Evolutionary conservation across 2,113 vertebrate species (phyloP).

Genomic region (Nycticryphes semicollaris): DNA sequence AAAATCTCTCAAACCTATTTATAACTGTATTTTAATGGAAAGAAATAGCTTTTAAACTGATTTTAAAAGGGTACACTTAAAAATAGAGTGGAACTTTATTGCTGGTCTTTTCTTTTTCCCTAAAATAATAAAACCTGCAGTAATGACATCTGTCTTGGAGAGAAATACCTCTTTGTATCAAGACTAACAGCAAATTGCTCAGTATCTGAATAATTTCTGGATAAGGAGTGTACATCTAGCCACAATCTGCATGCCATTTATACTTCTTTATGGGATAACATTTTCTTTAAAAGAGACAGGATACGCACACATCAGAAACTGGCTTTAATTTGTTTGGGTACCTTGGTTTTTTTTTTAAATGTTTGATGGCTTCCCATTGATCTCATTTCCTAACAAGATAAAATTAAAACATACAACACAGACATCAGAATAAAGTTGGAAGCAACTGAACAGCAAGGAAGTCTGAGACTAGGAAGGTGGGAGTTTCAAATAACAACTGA

Average conservation of each 20-base stretch:
- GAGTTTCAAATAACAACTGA: neutral
- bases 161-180: neutral
- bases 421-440: slow-evolving; percentile 23
- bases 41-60: slow-evolving; percentile 30
- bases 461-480: neutral
- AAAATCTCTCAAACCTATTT: slow-evolving; percentile 34
- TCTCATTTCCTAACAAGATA: slow-evolving; percentile 22
- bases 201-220: neutral
- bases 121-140: neutral
- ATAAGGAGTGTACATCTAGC: neutral
- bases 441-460: neutral
- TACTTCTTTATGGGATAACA: neutral
- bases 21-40: slow-evolving; percentile 44
- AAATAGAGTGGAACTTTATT: slow-evolving; percentile 32
- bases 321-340: neutral
- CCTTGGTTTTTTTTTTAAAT: neutral
- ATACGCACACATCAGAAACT: neutral
- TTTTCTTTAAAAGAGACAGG: neutral
- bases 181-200: neutral
- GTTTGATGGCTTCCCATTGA: neutral
- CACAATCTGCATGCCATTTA: neutral
- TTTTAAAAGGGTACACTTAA: slow-evolving; percentile 27
- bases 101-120: slow-evolving; percentile 10
- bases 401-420: neutral
- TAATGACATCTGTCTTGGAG: neutral